phyloP scores from a whole-genome alignment of 2,797 vertebrate species.

The Semotilus atromaculatus region DNA sequence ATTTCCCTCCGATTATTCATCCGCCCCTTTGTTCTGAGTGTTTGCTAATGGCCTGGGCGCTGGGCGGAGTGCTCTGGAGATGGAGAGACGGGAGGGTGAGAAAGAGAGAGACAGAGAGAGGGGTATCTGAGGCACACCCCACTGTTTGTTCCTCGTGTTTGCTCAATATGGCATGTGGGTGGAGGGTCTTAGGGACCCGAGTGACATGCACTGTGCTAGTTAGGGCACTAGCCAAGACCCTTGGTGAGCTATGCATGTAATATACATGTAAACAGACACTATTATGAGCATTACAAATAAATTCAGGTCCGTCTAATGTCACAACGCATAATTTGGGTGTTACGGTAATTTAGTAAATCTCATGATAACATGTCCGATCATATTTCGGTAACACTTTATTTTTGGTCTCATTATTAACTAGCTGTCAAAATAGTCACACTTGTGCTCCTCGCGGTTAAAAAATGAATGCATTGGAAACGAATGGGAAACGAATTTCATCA shows the following conservation, averaged over 20 bases:
- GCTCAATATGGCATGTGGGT: slow-evolving; percentile 63
- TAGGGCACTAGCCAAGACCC: neutral
- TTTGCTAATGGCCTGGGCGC: slow-evolving; percentile 78
- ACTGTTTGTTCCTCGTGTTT: slow-evolving; percentile 63
- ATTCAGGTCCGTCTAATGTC: neutral
- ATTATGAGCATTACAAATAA: neutral
- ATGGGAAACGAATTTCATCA: neutral
- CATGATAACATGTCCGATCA: neutral
- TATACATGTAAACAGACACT: neutral
- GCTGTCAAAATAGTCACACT: too few relatives aligned
- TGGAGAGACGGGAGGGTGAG: slow-evolving; percentile 33
- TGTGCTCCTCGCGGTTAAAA: too few relatives aligned
- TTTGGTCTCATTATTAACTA: neutral
- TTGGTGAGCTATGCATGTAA: neutral
- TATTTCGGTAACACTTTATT: neutral
- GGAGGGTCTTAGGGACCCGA: slow-evolving; percentile 33
- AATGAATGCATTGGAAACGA: neutral
- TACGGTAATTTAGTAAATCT: neutral
- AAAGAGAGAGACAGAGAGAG: slow-evolving; percentile 64
- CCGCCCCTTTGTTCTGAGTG: slow-evolving; percentile 79
- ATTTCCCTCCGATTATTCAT: slow-evolving; percentile 84
- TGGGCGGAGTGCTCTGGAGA: slow-evolving; percentile 58
- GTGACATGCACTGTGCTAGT: slow-evolving; percentile 4
- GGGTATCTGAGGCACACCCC: slow-evolving; percentile 54
- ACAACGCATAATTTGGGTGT: neutral